phyloP scores from a whole-genome alignment of 2,113 vertebrate species.

The Peromyscus leucopus region DNA sequence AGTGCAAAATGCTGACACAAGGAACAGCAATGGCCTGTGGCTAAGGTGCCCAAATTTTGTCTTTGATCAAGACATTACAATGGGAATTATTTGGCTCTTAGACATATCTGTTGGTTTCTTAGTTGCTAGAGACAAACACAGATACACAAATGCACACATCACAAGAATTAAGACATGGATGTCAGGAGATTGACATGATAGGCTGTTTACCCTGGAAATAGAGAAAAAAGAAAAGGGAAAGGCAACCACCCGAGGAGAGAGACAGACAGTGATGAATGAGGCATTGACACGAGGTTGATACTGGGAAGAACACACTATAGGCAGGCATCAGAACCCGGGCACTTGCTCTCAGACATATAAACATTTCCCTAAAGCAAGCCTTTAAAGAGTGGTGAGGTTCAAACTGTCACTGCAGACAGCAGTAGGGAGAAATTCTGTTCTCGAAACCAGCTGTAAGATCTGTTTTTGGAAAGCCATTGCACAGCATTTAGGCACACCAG shows the following conservation, averaged over 20 bases:
- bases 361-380: slow-evolving; percentile 67
- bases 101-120: background rate
- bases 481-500: slow-evolving; percentile 17
- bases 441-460: slow-evolving; percentile 50
- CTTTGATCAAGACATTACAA: background rate
- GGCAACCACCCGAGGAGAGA: background rate
- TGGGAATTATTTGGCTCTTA: background rate
- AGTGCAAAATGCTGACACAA: background rate
- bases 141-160: background rate
- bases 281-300: background rate
- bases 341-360: slow-evolving; percentile 50
- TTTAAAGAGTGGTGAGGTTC: slow-evolving; percentile 64
- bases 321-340: background rate
- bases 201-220: background rate
- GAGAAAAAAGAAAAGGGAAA: slow-evolving; percentile 18
- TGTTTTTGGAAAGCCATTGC: slow-evolving; percentile 43
- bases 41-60: background rate
- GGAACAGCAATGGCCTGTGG: background rate
- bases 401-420: slow-evolving; percentile 52
- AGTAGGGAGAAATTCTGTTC: slow-evolving; percentile 57
- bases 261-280: background rate
- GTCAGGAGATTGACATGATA: background rate
- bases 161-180: background rate
- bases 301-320: background rate
- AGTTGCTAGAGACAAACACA: background rate